phyloP scores from a whole-genome alignment of 2,797 vertebrate species.

The Echeneis naucrates region DNA sequence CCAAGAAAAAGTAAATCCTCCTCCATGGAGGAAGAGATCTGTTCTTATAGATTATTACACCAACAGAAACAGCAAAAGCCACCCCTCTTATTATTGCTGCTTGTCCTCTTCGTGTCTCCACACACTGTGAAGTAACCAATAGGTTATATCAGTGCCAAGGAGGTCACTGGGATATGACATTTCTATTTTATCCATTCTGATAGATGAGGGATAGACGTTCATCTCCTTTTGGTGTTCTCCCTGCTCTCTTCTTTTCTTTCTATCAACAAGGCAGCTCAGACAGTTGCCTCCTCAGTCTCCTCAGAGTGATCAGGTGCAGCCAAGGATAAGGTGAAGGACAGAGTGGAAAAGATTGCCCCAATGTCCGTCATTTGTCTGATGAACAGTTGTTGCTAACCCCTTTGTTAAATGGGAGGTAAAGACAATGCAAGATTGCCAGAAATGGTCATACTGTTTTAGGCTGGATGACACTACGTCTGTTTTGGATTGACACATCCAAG shows the following conservation, averaged over 20 bases:
- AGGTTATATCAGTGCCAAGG: conserved; percentile 44
- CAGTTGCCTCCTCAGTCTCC: conserved; percentile 50
- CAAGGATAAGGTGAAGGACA: conserved; percentile 29
- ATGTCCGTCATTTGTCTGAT: conserved; percentile 33
- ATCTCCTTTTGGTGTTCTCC: too few relatives aligned
- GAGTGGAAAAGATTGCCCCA: conserved; percentile 25
- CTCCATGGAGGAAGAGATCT: conserved; percentile 1
- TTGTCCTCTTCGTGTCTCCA: conserved; percentile 37
- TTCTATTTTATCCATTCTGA: conserved; percentile 55
- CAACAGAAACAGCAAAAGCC: conserved; percentile 23
- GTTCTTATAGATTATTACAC: conserved; percentile 40
- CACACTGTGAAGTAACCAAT: conserved; percentile 39
- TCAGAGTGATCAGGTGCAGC: conserved; percentile 51
- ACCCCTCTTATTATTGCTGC: conserved; percentile 34
- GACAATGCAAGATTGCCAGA: not conserved
- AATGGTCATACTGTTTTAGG: not conserved
- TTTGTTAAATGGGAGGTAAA: not conserved
- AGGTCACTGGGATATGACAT: conserved; percentile 65
- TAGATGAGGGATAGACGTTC: conserved; percentile 35
- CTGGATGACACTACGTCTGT: not conserved
- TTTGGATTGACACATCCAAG: not conserved
- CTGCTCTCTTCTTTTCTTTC: conserved; percentile 40
- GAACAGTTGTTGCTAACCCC: conserved; percentile 12
- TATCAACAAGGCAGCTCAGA: conserved; percentile 57
- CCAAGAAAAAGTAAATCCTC: conserved; percentile 4